A percentile compares a stretch with the other conserved stretches of the same genome.
These are phyloP conservation scores for Gallinago stenura DNA, from an alignment of 2,797 vertebrate genomes.

Conservation along the genomic window DNA sequence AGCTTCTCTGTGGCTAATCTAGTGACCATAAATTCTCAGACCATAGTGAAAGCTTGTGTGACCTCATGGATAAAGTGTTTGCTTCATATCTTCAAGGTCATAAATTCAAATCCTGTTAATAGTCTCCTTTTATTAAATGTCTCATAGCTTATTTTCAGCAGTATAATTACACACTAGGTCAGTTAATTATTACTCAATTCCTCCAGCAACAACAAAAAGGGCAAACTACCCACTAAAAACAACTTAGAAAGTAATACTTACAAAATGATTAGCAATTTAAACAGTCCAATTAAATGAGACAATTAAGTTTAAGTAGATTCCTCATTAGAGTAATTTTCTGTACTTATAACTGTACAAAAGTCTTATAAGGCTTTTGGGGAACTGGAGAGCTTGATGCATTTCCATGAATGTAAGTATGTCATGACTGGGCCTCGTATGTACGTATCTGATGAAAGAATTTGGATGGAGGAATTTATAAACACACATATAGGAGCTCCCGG, in stretches of 20 bases:
- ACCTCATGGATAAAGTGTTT: conserved; percentile 56
- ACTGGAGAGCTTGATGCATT: neutral
- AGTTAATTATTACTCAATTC: conserved; percentile 63
- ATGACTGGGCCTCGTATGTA: neutral
- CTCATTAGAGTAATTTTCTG: conserved; percentile 52
- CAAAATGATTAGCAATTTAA: conserved; percentile 61
- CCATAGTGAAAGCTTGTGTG: neutral
- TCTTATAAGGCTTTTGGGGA: neutral
- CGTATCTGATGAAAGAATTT: neutral
- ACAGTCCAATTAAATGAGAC: conserved; percentile 47
- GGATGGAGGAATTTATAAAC: neutral
- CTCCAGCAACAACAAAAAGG: conserved; percentile 52
- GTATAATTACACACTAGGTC: conserved; percentile 44
- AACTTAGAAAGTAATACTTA: conserved; percentile 28
- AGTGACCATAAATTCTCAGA: conserved; percentile 29
- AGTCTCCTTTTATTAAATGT: conserved; percentile 47
- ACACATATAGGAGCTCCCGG: neutral
- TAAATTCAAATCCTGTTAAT: conserved; percentile 65
- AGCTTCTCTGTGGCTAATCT: neutral
- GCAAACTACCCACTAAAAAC: conserved; percentile 36
- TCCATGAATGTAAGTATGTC: neutral
- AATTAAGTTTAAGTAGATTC: conserved; percentile 56
- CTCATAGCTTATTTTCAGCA: conserved; percentile 53
- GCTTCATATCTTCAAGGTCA: conserved; percentile 41
- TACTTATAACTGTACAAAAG: neutral